Evolutionary conservation across 2,797 vertebrate genomes (phyloP), one percentile per base, ranked within the genome.

Genomic region (Acropternis orthonyx): DNA sequence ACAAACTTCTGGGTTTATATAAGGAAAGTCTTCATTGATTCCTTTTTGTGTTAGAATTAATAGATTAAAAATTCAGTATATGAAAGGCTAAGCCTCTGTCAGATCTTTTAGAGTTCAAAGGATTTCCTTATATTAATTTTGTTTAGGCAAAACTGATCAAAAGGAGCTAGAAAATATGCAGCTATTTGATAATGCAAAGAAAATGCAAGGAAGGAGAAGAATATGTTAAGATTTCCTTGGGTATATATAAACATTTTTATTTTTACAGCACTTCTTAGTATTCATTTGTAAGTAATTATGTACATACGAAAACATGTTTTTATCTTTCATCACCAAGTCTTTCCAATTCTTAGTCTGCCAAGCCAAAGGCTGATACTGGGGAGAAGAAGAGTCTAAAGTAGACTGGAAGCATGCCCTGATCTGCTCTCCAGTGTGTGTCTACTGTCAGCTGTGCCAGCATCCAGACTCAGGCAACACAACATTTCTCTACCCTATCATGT

Each of bases 91-190:
- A 93, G 62, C 13, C 22, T 32, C 65, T 55, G 41, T 75, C 68
- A 88, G 65, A 94, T 89, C 58, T 89, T 88, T 51, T 1, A 10
- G 6, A 83, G 68, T 94, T 94, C 85, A 93, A 85, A 92, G 37
- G 13, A 51, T 65, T 88, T 85, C 37, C 71, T 91, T 46, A 39
- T 49, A 89, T 80, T 78, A 93, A 69, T 69, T 94, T 92, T 92
- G 52, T 92, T 93, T 89, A 71, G 59, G 52, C 32, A 83, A 94
- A 91, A 71, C 26, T 91, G 18, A 93, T 89, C 78, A 83, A 77
- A 88, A 83, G 21, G 14, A 39, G 20, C 26, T 72, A 43, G 63
- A 65, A 93, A 95, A 92, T 52, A 89, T 78, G 72, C 58, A 83
- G 27, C 34, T 88, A 24, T 77, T 92, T 93, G 93, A 89, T 92